Evolutionary conservation across 2,113 vertebrate species (phyloP), one percentile per base, ranked within the genome.

Genomic region (Podarcis muralis): DNA sequence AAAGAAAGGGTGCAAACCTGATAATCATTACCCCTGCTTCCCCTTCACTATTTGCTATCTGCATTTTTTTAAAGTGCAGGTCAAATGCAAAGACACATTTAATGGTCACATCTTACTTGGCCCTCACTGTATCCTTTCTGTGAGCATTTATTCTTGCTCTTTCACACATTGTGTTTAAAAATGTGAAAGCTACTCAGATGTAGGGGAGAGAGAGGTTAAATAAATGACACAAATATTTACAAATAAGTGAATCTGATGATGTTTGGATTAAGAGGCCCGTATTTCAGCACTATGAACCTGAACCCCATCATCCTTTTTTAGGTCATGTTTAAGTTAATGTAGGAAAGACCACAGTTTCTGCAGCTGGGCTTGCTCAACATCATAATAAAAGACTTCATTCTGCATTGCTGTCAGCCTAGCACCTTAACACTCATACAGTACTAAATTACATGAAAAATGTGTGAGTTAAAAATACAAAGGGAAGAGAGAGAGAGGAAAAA

Each of bases 381-480:
- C 82, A 90, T 91, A 84, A 89, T 89, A 89, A 91, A 94, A 6
- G 62, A 13, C 77, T 91, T 83, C 8, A 8, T 22, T 81, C 89
- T 78, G 88, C 53, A 66, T 83, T 75, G 90, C 87, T 0, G 22
- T 82, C 91, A 92, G 23, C 74, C 88, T 90, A 53, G 75, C 89
- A 87, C 89, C 84, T 94, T 91, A 92, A 62, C 69, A 37, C 68
- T 22, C 32, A 2, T 20, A 87, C 89, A 91, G 86, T 87, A 69
- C 84, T 0, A 11, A 88, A 92, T 91, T 92, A 75, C 84, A 92
- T 94, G 84, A 91, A 92, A 90, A 92, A 48, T 89, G 81, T 81
- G 91, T 92, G 94, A 90, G 71, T 77, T 66, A 77, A 91, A 94
- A 95, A 93, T 88, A 90, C 89, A 89, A 77, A 87, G 93, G 93